These are phyloP conservation scores for Drosophila macrothrix DNA, from an alignment of 2,888 invertebrate species.

Conservation along the genomic window DNA sequence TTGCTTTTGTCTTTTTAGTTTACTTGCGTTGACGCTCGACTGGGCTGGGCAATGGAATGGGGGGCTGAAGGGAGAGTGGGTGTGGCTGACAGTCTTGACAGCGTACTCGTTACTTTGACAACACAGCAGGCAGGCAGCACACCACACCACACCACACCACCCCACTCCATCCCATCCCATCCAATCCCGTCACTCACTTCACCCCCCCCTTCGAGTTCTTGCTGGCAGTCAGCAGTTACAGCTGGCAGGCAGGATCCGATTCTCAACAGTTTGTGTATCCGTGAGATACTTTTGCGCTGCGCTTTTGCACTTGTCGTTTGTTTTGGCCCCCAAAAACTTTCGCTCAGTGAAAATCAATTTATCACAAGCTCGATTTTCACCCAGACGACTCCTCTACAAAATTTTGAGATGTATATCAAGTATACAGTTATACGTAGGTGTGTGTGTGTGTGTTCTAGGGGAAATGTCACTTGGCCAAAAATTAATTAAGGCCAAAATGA, in stretches of 20 bases:
- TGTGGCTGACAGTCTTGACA: conserved; percentile 73
- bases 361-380: conserved; percentile 61
- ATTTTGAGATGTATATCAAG: conserved; percentile 3
- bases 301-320: conserved; percentile 68
- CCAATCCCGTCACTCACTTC: background rate
- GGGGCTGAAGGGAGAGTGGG: conserved; percentile 14
- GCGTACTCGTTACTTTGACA: conserved; percentile 79
- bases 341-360: conserved; percentile 72
- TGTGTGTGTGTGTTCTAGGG: conserved; percentile 13
- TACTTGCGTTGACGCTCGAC: conserved; percentile 40
- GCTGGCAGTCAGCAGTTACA: conserved; percentile 2
- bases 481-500: conserved; percentile 75
- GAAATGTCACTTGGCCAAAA: conserved; percentile 75
- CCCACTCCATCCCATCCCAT: background rate
- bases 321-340: conserved; percentile 50
- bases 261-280: conserved; percentile 60
- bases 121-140: conserved; percentile 41
- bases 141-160: background rate
- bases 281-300: conserved; percentile 73
- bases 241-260: conserved; percentile 12
- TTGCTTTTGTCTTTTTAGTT: conserved; percentile 77
- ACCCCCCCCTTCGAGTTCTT: background rate
- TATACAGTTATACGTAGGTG: background rate
- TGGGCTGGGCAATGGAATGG: conserved; percentile 3
- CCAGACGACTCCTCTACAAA: conserved; percentile 5